These are phyloP conservation scores for Nyleta sp. DNA, from an alignment of 2,888 invertebrate species.

Conservation along the genomic window DNA sequence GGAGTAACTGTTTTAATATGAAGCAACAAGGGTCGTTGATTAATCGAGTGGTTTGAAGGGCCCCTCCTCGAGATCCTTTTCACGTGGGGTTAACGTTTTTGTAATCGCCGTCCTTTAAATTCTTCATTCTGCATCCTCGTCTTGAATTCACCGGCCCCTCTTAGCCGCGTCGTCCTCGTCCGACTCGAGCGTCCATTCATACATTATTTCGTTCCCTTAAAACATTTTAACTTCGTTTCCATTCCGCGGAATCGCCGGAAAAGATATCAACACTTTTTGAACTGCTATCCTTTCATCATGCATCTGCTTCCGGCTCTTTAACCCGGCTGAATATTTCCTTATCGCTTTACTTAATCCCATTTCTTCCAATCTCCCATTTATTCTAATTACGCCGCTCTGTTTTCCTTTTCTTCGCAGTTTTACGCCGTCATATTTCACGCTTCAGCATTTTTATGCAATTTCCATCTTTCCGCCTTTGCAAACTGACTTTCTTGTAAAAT, in stretches of 20 bases:
- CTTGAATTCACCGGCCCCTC: no score
- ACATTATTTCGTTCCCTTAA: constrained; percentile 47
- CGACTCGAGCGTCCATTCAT: constrained; percentile 12
- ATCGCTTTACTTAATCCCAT: constrained; percentile 46
- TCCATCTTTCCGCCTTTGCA: constrained; percentile 2
- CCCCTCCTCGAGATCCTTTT: constrained; percentile 18
- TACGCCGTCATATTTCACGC: constrained; percentile 27
- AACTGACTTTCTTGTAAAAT: constrained; percentile 7
- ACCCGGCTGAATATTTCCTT: constrained; percentile 34
- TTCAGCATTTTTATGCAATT: constrained; percentile 27
- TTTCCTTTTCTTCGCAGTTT: constrained; percentile 40
- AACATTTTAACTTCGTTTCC: constrained; percentile 36
- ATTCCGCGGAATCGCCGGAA: constrained; percentile 7
- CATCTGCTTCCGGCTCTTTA: constrained; percentile 33
- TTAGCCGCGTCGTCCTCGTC: constrained; percentile 29
- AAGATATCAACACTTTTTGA: constrained; percentile 43
- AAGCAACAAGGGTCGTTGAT: constrained; percentile 21
- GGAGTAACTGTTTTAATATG: constrained; percentile 6
- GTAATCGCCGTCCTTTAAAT: constrained; percentile 26
- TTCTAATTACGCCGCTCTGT: constrained; percentile 37
- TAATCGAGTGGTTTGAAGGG: constrained; percentile 41
- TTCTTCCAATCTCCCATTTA: constrained; percentile 38
- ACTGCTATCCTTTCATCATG: constrained; percentile 36
- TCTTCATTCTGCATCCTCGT: constrained; percentile 40
- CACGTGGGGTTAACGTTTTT: no score